These are phyloP conservation scores for Alfaro cultratus DNA, from an alignment of 2,797 vertebrate genomes.

Conservation along the genomic window DNA sequence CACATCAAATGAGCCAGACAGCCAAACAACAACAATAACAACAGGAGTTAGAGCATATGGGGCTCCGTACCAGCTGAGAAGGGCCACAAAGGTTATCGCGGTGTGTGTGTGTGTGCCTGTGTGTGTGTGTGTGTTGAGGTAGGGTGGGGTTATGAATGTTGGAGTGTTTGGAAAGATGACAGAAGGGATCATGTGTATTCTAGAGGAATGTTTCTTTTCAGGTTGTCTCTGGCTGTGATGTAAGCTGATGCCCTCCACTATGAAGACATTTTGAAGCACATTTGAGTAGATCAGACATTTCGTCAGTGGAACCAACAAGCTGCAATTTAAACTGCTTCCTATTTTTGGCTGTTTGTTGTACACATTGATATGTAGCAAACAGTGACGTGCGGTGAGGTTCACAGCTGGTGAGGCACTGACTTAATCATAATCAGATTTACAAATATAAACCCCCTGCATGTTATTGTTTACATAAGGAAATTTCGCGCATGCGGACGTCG, in stretches of 20 bases:
- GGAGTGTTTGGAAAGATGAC: conserved; percentile 28
- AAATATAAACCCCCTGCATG: too few relatives aligned
- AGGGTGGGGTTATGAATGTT: conserved; percentile 19
- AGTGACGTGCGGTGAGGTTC: too few relatives aligned
- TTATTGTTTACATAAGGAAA: too few relatives aligned
- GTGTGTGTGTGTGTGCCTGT: conserved; percentile 19
- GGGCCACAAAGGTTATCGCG: conserved; percentile 66
- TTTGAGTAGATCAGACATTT: not conserved
- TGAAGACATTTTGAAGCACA: not conserved
- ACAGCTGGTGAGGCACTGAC: too few relatives aligned
- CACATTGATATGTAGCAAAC: not conserved
- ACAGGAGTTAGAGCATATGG: conserved; percentile 80
- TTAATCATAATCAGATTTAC: too few relatives aligned
- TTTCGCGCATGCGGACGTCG: too few relatives aligned
- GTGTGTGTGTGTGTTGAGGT: not conserved
- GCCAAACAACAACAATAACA: conserved; percentile 82
- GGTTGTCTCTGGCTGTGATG: not conserved
- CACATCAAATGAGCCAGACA: conserved; percentile 76
- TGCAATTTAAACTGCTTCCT: too few relatives aligned
- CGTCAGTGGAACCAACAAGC: not conserved
- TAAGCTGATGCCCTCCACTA: not conserved
- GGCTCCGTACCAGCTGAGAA: conserved; percentile 76
- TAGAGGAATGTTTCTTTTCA: conserved; percentile 30
- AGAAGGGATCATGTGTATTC: conserved; percentile 34
- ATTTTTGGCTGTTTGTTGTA: too few relatives aligned